These are phyloP conservation scores for Cirrhinus molitorella DNA, from an alignment of 2,797 vertebrate species.

Conservation along the genomic window DNA sequence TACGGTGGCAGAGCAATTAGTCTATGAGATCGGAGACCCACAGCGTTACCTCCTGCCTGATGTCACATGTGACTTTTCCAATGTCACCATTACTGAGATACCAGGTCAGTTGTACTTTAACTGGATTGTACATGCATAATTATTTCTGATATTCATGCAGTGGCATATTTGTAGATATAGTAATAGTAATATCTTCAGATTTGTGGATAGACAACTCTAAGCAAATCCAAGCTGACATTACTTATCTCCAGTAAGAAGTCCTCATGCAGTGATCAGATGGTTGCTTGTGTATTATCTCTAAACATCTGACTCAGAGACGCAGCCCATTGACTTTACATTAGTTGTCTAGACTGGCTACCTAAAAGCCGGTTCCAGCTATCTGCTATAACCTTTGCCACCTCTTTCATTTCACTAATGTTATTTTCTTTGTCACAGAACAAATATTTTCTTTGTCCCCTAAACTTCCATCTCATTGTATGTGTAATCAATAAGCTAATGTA, in stretches of 20 bases:
- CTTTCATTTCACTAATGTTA: neutral
- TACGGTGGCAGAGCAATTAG: slow-evolving; percentile 85
- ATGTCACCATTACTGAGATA: slow-evolving; percentile 83
- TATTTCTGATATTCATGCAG: neutral
- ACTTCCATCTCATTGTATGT: neutral
- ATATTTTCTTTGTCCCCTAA: slow-evolving; percentile 3
- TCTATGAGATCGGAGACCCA: slow-evolving; percentile 87
- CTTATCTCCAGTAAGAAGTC: slow-evolving; percentile 3
- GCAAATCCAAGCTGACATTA: neutral
- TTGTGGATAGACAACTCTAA: neutral
- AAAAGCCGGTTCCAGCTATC: slow-evolving; percentile 12
- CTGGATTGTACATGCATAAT: neutral
- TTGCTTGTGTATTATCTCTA: slow-evolving; percentile 23
- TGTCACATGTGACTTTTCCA: slow-evolving; percentile 88
- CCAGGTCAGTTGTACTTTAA: slow-evolving; percentile 73
- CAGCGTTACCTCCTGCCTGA: slow-evolving; percentile 85
- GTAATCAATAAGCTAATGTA: slow-evolving; percentile 11
- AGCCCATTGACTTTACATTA: slow-evolving; percentile 27
- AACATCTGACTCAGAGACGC: neutral
- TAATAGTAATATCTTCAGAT: neutral
- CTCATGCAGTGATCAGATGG: slow-evolving; percentile 1
- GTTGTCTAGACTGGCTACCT: slow-evolving; percentile 27
- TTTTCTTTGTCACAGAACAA: slow-evolving; percentile 18
- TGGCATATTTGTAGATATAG: neutral
- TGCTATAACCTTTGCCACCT: slow-evolving; percentile 14